phyloP scores from a whole-genome alignment of 2,888 invertebrate genomes.

The Hylaea fasciaria region DNA sequence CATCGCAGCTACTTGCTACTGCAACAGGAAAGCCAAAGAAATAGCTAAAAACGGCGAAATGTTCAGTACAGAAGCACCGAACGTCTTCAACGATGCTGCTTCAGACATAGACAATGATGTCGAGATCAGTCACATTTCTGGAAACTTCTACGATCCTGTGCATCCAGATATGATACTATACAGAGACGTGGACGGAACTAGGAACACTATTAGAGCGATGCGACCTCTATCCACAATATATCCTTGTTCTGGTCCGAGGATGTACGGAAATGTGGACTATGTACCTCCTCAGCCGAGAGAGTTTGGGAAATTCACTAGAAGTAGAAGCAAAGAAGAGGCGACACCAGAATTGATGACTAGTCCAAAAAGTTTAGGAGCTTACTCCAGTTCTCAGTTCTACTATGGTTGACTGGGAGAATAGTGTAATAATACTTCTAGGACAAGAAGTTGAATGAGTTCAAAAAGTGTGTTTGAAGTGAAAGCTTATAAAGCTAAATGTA shows the following conservation, averaged over 20 bases:
- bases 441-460: conserved; percentile 1
- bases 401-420: conserved; percentile 71
- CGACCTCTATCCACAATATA: conserved; percentile 77
- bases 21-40: conserved; percentile 53
- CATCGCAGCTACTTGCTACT: conserved; percentile 62
- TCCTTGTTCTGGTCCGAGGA: conserved; percentile 71
- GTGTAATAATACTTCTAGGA: conserved; percentile 42
- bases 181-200: conserved; percentile 68
- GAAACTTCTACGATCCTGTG: conserved; percentile 76
- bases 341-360: conserved; percentile 68
- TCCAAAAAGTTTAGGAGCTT: conserved; percentile 75
- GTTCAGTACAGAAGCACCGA: conserved; percentile 77
- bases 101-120: conserved; percentile 79
- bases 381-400: conserved; percentile 71
- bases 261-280: conserved; percentile 77
- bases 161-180: conserved; percentile 81
- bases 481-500: conserved; percentile 23
- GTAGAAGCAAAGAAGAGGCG: conserved; percentile 60
- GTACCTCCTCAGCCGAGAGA: conserved; percentile 63
- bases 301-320: conserved; percentile 58
- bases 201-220: conserved; percentile 75
- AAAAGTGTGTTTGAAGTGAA: conserved; percentile 5
- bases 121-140: conserved; percentile 77
- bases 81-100: conserved; percentile 73
- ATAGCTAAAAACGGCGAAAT: conserved; percentile 75